Evolutionary conservation across 1,140 invertebrate species (phyloP).

Genomic region (Thaumatotibia leucotreta): DNA sequence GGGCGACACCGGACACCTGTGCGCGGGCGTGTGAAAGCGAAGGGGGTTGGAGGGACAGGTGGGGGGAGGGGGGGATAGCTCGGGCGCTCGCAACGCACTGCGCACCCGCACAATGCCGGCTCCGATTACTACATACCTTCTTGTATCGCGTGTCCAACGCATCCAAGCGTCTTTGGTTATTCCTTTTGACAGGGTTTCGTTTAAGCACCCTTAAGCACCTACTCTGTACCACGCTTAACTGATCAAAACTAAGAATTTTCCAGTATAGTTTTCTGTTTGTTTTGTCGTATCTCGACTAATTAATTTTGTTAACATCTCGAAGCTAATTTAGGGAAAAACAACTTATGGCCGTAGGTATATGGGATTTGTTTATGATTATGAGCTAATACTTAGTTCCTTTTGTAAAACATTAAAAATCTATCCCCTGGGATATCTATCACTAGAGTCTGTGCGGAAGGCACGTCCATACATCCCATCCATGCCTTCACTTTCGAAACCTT

Average conservation of each 20-base stretch:
- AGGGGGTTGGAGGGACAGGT: conserved; percentile 20
- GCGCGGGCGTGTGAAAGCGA: conserved; percentile 68
- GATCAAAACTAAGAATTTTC: conserved; percentile 23
- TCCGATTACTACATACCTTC: conserved; percentile 70
- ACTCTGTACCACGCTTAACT: conserved; percentile 42
- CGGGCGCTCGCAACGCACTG: conserved; percentile 57
- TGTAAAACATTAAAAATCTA: no score
- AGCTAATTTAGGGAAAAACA: background rate
- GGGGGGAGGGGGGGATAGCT: conserved; percentile 15
- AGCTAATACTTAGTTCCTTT: no score
- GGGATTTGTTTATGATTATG: no score
- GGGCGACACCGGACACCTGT: conserved; percentile 71
- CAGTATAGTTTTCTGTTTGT: background rate
- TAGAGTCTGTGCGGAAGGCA: no score
- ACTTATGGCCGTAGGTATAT: no score
- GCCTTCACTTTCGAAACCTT: no score
- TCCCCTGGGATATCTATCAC: no score
- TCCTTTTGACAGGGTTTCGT: conserved; percentile 59
- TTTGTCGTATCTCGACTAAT: background rate
- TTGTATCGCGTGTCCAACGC: conserved; percentile 67
- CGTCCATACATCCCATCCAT: no score
- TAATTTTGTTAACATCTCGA: background rate
- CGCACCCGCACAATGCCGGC: conserved; percentile 66
- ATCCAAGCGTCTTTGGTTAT: conserved; percentile 57
- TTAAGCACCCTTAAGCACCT: conserved; percentile 25